These are phyloP conservation scores for Tyrannus savana DNA, from an alignment of 2,113 vertebrate genomes.

Conservation along the genomic window DNA sequence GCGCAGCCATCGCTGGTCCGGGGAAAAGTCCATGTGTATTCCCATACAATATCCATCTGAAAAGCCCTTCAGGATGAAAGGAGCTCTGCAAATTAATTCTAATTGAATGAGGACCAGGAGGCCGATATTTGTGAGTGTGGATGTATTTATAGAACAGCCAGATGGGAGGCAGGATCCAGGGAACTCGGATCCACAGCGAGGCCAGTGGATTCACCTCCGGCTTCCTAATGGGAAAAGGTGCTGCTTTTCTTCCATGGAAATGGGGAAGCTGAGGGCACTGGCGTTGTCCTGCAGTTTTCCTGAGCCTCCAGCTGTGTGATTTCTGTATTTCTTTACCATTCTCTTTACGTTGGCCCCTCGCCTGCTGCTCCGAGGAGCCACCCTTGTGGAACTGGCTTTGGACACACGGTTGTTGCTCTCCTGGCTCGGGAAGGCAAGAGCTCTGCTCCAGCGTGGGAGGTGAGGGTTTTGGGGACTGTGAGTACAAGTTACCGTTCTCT, in stretches of 20 bases:
- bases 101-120: slow-evolving; percentile 12
- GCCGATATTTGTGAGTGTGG: neutral
- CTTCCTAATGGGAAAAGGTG: neutral
- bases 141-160: slow-evolving; percentile 29
- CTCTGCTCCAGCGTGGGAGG: neutral
- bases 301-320: neutral
- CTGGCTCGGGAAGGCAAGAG: neutral
- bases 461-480: neutral
- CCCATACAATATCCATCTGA: neutral
- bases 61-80: slow-evolving; percentile 35
- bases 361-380: neutral
- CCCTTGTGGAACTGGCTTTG: neutral
- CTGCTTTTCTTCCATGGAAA: neutral
- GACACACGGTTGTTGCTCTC: neutral
- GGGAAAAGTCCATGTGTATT: neutral
- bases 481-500: neutral
- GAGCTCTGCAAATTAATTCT: neutral
- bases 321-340: slow-evolving; percentile 25
- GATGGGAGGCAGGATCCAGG: neutral
- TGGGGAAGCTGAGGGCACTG: neutral
- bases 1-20: neutral
- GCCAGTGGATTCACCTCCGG: neutral
- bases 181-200: neutral
- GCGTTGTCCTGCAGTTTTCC: neutral
- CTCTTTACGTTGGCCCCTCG: slow-evolving; percentile 34